These are phyloP conservation scores for Asteroscopus sphinx DNA, from an alignment of 2,888 invertebrate genomes.

Conservation along the genomic window DNA sequence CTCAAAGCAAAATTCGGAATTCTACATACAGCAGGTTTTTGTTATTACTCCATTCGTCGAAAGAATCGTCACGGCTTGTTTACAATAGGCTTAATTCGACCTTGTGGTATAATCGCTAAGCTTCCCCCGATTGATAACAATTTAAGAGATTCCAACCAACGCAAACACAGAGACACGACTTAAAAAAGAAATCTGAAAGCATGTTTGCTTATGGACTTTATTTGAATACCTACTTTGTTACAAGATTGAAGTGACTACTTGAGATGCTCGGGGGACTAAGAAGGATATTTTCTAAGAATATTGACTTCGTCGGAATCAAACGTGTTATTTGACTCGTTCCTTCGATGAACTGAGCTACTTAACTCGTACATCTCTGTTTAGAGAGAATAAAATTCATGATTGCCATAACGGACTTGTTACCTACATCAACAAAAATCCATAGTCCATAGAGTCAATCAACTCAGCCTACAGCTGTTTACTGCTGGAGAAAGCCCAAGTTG, in stretches of 20 bases:
- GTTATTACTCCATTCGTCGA: too few species aligned
- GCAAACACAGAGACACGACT: constrained; percentile 2
- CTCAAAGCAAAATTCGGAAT: too few species aligned
- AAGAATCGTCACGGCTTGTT: constrained; percentile 11
- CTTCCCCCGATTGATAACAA: constrained; percentile 13
- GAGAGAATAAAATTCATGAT: too few species aligned
- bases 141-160: constrained; percentile 24
- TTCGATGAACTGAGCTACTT: constrained; percentile 4
- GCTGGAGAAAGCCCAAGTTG: too few species aligned
- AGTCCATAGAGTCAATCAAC: too few species aligned
- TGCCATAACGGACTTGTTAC: too few species aligned
- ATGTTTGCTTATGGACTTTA: neutral
- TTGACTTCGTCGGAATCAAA: constrained; percentile 5
- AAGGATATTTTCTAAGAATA: neutral
- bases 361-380: too few species aligned
- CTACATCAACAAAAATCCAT: too few species aligned
- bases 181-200: neutral
- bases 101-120: constrained; percentile 13
- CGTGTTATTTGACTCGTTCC: neutral
- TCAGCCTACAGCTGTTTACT: too few species aligned
- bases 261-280: neutral
- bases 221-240: constrained; percentile 8
- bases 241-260: neutral
- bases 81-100: constrained; percentile 24
- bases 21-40: too few species aligned